A percentile compares a stretch with the other conserved stretches of the same genome.
Conservation (phyloP, 1,140 invertebrate genomes). For the Eufriesea mexicana region DNA sequence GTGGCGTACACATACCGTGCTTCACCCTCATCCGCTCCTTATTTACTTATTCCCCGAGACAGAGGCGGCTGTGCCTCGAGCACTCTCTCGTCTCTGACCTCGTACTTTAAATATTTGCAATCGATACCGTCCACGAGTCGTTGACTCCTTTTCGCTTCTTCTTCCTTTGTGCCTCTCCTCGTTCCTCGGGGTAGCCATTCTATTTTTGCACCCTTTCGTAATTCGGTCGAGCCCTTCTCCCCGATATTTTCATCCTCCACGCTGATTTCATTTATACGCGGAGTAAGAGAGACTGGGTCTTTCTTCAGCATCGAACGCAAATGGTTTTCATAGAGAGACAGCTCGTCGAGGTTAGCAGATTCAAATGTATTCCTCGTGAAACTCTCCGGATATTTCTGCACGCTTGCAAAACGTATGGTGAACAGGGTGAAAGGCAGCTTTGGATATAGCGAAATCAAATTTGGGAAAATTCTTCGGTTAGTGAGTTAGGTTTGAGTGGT, state of each 20-base stretch:
- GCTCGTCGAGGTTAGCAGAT: no score
- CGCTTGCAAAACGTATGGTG: no score
- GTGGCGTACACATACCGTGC: conserved; percentile 18
- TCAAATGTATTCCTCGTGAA: no score
- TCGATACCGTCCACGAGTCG: conserved; percentile 77
- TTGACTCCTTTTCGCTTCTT: conserved; percentile 71
- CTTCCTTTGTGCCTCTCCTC: conserved; percentile 22
- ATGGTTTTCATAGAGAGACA: no score
- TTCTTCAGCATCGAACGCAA: no score
- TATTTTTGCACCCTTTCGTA: neutral
- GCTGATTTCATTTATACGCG: no score
- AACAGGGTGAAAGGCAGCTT: no score
- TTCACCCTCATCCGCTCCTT: conserved; percentile 20
- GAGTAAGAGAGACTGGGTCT: no score
- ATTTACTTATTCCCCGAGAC: conserved; percentile 27
- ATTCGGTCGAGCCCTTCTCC: neutral
- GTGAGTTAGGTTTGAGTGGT: no score
- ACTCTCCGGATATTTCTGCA: no score
- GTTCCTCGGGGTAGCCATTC: neutral
- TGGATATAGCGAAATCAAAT: no score
- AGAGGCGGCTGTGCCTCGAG: conserved; percentile 19
- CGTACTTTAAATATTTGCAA: conserved; percentile 79
- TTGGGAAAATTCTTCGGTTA: no score
- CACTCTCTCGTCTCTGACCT: conserved; percentile 64
- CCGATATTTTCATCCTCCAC: neutral